Evolutionary conservation across 2,113 vertebrate species (phyloP), one percentile per base, ranked within the genome.

Genomic region (Phalacrocorax aristotelis): DNA sequence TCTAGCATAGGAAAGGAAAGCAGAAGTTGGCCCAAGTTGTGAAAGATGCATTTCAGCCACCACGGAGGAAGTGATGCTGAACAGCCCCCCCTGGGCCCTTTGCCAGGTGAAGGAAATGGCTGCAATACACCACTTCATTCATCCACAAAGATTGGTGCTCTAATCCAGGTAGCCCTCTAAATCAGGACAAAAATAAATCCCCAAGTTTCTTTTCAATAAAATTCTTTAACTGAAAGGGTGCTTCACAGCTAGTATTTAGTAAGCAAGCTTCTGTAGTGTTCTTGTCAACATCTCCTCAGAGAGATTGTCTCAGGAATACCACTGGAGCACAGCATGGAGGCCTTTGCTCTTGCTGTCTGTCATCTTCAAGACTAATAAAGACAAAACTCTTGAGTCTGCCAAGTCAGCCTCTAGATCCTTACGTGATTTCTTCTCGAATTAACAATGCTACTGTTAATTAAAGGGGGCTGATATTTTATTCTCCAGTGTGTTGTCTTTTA

Each of bases 401-500:
- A 82, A 89, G 69, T 83, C 94, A 96, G 85, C 26, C 55, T 92
- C 86, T 87, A 77, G 61, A 95, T 95, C 68, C 25, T 97, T 75
- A 81, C 46, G 93, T 88, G 82, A 90, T 96, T 97, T 88, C 25
- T 84, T 68, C 60, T 85, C 65, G 55, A 90, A 76, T 42, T 79
- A 75, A 55, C 13, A 75, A 68, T 42, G 32, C 14, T 69, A 21
- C 26, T 25, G 68, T 95, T 97, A 96, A 95, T 96, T 97, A 96
- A 97, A 88, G 80, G 94, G 79, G 54, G 42, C 66, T 96, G 87
- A 94, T 93, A 95, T 74, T 94, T 60, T 74, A 64, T 96, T 97
- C 87, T 87, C 71, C 84, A 91, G 80, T 85, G 74, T 17, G 52
- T 70, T 97, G 83, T 60, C 62, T 97, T 96, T 96, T 93, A 96